These are phyloP conservation scores for Chamaedrilus cognettii DNA, from an alignment of 2,888 invertebrate species.

Conservation along the genomic window DNA sequence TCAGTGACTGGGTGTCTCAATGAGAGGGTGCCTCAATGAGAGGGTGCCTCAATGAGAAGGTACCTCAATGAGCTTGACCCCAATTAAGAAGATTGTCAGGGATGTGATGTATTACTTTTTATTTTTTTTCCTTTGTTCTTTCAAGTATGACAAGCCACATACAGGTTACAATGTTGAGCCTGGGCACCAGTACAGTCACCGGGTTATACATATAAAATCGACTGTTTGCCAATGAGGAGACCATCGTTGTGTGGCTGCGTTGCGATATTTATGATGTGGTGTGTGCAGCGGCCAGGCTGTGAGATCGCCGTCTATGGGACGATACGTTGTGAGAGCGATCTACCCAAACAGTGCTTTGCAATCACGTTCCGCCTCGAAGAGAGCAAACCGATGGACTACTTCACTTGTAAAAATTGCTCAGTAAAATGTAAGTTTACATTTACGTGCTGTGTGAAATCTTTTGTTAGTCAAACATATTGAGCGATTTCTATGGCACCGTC, in stretches of 20 bases:
- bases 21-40: no score
- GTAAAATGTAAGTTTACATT: slow-evolving; percentile 48
- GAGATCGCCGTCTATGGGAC: slow-evolving; percentile 45
- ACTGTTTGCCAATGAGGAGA: no score
- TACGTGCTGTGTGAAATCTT: neutral
- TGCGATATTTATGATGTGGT: no score
- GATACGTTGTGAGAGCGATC: slow-evolving; percentile 48
- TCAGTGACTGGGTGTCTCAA: no score
- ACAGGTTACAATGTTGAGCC: neutral
- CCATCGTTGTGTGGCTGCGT: no score
- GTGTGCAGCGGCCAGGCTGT: slow-evolving; percentile 52
- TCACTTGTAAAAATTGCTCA: slow-evolving; percentile 47
- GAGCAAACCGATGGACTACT: slow-evolving; percentile 47
- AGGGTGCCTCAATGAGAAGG: no score
- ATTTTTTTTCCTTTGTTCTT: neutral
- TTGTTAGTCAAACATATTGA: no score
- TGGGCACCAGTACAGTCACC: no score
- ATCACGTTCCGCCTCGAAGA: slow-evolving; percentile 41
- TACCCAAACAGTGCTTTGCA: slow-evolving; percentile 49
- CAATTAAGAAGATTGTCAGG: no score
- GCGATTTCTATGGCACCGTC: no score
- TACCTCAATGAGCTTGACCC: no score
- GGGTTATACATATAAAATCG: neutral
- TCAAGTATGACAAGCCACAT: neutral
- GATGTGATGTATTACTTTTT: slow-evolving; percentile 2